Evolutionary conservation across 1,140 invertebrate genomes (phyloP), one percentile per base, ranked within the genome.

Genomic region (Dreissena rostriformis): DNA sequence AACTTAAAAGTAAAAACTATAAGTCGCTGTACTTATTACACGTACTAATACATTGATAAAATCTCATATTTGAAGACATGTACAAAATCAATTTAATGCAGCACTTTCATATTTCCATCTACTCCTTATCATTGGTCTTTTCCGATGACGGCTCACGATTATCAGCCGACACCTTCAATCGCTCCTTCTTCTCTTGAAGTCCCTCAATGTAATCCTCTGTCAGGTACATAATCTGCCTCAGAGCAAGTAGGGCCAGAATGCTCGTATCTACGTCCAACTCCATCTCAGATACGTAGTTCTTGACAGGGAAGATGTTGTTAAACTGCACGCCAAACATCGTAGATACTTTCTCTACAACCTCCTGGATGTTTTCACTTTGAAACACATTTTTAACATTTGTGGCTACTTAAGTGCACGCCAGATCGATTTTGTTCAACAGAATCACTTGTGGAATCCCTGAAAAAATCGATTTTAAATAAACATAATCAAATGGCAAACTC

Each of bases 201-300:
- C 39, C 57, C 28, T 74, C 52, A 1, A 55, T 19, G 11, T n/a
- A 17, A 24, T 74, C 51, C 17, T 49, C n/a, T 55, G 72, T 28
- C 15, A n/a, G 17, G 14, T 74, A 1, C 5, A 74, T 7, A 19
- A 57, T 57, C 26, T 74, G 72, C 17, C 51, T 19, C 26, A 74
- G n/a, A 19, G 72, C 72, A 11, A 74, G 72, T 12, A 74, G 17
- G 26, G 52, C 52, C n/a, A 52, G 72, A 19, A 57, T 57, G 49
- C 26, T 74, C 22, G 15, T 19, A 10, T 19, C 53, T 17, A 22
- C 24, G 8, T 39, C 26, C n/a, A 74, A 15, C 17, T 74, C 49
- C n/a, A 55, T 11, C n/a, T 19, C 26, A 22, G 8, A n/a, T 57
- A 53, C 72, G 52, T 74, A 74, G 52, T 74, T 74, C n/a, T 24